These are phyloP conservation scores for Nettapus auritus DNA, from an alignment of 2,113 vertebrate species.

Conservation along the genomic window DNA sequence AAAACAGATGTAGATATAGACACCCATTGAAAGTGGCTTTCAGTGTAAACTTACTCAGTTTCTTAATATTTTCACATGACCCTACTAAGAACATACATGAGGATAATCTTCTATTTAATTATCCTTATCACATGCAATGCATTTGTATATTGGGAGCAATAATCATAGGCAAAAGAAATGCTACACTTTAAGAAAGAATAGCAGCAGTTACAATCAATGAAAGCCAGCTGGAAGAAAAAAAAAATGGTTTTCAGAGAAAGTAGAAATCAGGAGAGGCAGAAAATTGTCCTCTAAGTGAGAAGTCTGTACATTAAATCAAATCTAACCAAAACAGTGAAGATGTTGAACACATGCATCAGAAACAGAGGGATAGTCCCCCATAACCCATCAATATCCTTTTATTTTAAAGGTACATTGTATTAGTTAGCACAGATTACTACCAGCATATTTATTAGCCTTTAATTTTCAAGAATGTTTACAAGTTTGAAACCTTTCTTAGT, in stretches of 20 bases:
- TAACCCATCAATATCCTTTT: not conserved
- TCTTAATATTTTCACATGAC: not conserved
- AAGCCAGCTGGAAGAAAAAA: not conserved
- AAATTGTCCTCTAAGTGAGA: not conserved
- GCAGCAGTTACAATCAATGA: not conserved
- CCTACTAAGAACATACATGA: not conserved
- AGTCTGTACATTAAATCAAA: not conserved
- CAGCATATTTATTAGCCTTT: not conserved
- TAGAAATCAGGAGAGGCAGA: not conserved
- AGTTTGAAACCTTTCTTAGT: not conserved
- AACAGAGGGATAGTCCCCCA: not conserved
- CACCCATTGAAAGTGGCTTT: not conserved
- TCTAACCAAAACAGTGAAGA: not conserved
- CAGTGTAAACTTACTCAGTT: not conserved
- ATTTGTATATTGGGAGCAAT: not conserved
- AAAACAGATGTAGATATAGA: not conserved
- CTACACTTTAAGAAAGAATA: not conserved
- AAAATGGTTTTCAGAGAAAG: not conserved
- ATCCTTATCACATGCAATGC: not conserved
- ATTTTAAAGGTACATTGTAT: not conserved
- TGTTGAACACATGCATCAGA: not conserved
- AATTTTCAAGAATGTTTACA: not conserved
- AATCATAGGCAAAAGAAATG: not conserved
- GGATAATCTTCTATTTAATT: not conserved
- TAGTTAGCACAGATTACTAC: not conserved